phyloP scores from a whole-genome alignment of 92 coral and sea anemone species.

The Epizoanthus fatuus region DNA sequence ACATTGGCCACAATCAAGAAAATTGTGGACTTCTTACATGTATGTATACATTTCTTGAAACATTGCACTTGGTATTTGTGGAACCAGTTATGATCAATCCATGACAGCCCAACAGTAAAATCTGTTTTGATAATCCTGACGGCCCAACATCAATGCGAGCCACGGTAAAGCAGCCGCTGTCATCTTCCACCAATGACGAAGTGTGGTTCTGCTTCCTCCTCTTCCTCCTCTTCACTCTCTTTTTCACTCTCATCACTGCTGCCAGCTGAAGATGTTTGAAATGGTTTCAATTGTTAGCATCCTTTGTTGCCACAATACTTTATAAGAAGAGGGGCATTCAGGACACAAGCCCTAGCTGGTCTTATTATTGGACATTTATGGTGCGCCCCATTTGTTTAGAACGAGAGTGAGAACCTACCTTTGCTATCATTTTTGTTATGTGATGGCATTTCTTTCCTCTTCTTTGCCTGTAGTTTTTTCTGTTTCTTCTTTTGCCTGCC shows the following conservation, averaged over 20 bases:
- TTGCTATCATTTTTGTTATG: background rate
- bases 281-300: background rate
- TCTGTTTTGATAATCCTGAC: background rate
- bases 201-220: constrained; percentile 82
- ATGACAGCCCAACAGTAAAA: too few relatives aligned
- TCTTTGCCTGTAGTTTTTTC: constrained; percentile 84
- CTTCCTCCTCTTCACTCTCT: constrained; percentile 61
- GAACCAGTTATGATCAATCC: too few relatives aligned
- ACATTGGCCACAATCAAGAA: background rate
- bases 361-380: too few relatives aligned
- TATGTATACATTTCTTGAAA: background rate
- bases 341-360: background rate
- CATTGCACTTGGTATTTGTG: background rate
- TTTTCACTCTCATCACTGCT: constrained; percentile 28
- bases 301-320: too few relatives aligned
- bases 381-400: too few relatives aligned
- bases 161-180: background rate
- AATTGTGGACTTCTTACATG: background rate
- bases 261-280: constrained; percentile 13
- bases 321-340: background rate
- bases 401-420: constrained; percentile 16
- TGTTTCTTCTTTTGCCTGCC: constrained; percentile 86
- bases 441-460: constrained; percentile 65
- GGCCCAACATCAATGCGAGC: background rate
- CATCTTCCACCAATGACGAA: constrained; percentile 79